These are phyloP conservation scores for Coregonus clupeaformis DNA, from an alignment of 2,113 vertebrate genomes.

Conservation along the genomic window DNA sequence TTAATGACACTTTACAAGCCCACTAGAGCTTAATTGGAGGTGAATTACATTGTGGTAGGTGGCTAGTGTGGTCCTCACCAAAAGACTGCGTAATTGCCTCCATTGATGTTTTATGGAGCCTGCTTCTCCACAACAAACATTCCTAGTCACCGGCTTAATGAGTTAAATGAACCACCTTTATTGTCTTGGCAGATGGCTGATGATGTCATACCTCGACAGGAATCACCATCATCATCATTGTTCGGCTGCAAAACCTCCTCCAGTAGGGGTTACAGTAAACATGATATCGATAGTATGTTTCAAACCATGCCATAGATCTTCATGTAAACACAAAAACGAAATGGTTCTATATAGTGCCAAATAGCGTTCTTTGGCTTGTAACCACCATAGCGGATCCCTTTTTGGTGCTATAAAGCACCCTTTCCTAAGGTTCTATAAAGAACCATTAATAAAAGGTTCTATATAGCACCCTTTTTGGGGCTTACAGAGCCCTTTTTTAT, in stretches of 20 bases:
- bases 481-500: no score
- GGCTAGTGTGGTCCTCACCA: slow-evolving; percentile 33
- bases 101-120: slow-evolving; percentile 44
- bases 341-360: no score
- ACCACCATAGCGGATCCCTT: no score
- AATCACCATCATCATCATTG: slow-evolving; percentile 27
- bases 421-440: no score
- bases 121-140: slow-evolving; percentile 52
- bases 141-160: slow-evolving; percentile 57
- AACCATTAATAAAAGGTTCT: no score
- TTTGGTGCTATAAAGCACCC: no score
- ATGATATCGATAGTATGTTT: slow-evolving; percentile 22
- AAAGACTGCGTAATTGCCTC: slow-evolving; percentile 24
- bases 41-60: slow-evolving; percentile 27
- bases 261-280: slow-evolving; percentile 2
- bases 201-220: slow-evolving; percentile 42
- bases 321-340: no score
- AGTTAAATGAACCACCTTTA: slow-evolving; percentile 15
- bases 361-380: no score
- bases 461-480: no score
- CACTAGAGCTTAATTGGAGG: slow-evolving; percentile 25
- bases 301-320: slow-evolving; percentile 26
- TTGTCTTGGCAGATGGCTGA: slow-evolving; percentile 22
- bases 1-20: slow-evolving; percentile 24
- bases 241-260: no score